Base-by-base conservation (phyloP, 2,888 invertebrate genomes). In the Prosopocoilus inquinatus region DNA sequence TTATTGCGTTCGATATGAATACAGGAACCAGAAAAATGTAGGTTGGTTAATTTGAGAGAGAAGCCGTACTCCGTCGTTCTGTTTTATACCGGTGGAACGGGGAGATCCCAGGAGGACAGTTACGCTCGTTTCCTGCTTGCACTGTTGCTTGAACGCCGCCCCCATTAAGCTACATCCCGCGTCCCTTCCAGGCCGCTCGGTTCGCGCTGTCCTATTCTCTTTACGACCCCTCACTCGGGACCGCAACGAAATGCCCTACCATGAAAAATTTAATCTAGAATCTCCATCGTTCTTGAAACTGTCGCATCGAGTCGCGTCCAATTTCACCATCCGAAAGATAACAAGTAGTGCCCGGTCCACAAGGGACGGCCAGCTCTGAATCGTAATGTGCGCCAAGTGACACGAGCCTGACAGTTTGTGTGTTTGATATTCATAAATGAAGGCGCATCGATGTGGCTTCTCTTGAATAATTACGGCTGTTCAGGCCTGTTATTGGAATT, bases 201-300 rank as follows among this genome's bases (percentile, higher is more conserved):
- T 58, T 55, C 48, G 60, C 59, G 57, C 50, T 53, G 60, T 60
- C 63, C 61, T 60, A 59, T 63, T 67, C 70, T 65, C 66, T 68
- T 69, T 68, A 67, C 65, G 64, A 62, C 63, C 58, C 61, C 64
- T 58, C 63, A 55, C 60, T 55, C 58, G 59, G 62, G 62, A 63
- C 64, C 65, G 62, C 64, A 63, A 55, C 61, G 63, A 62, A 66
- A 68, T 64, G 59, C 61, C 63, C 63, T 65, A 65, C 69, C 70
- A 70, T 70, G 70, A 71, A 72, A 72, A 73, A 73, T 73, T 73
- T 73, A 72, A 73, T 73, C 71, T 70, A 68, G 67, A 67, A 63
- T 62, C 63, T 63, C 64, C 63, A 59, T 53, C 57, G 59, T 63
- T 57, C 63, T 64, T 70, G 69, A 67, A 70, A 70, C 65, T 67